Evolutionary conservation across 2,797 vertebrate genomes (phyloP).

Genomic region (Tapera naevia): DNA sequence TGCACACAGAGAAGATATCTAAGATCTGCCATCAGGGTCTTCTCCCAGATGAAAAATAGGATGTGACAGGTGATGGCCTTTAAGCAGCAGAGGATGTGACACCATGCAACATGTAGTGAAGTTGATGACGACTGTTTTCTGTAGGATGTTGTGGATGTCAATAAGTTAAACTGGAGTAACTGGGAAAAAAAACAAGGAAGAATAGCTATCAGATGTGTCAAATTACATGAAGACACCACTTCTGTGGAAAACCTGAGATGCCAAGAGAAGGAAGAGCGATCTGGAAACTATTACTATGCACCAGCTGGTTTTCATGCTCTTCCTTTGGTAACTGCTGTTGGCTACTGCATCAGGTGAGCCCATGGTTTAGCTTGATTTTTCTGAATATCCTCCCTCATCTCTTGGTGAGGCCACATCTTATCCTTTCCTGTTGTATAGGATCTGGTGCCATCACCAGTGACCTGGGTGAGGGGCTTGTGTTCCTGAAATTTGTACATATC

Average conservation of each 20-base stretch:
- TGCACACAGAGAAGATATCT: neutral
- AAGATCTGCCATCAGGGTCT: neutral
- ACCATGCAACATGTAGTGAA: too few species aligned
- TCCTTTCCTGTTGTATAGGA: neutral
- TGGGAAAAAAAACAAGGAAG: neutral
- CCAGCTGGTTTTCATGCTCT: neutral
- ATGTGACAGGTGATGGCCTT: neutral
- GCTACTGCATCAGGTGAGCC: neutral
- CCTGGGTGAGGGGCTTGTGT: neutral
- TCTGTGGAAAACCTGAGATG: neutral
- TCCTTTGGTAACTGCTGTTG: neutral
- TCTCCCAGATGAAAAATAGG: neutral
- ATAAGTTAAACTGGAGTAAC: neutral
- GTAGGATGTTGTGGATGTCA: neutral
- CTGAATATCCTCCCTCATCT: neutral
- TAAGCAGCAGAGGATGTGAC: rapidly evolving
- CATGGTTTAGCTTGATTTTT: rapidly evolving
- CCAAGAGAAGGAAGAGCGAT: neutral
- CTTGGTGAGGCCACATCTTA: neutral
- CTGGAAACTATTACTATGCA: neutral
- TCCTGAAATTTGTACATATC: neutral
- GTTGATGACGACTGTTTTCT: neutral
- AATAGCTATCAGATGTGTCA: too few species aligned
- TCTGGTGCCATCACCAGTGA: neutral
- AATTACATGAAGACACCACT: neutral